phyloP scores from a whole-genome alignment of 2,888 invertebrate species.

The Drosophila dives region DNA sequence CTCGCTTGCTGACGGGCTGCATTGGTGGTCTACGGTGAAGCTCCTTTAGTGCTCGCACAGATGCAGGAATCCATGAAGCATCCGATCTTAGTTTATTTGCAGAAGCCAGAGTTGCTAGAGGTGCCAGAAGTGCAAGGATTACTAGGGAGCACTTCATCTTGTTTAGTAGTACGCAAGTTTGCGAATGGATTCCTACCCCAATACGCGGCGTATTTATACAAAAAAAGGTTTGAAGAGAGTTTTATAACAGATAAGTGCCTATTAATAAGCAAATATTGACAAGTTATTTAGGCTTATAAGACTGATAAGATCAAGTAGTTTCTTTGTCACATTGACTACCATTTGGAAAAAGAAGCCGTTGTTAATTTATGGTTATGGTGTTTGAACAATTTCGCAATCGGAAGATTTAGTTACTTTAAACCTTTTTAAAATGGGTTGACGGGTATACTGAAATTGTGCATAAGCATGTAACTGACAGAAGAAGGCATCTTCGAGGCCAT shows the following conservation, averaged over 20 bases:
- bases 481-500: background rate
- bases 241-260: constrained; percentile 25
- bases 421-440: background rate
- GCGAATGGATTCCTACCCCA: constrained; percentile 53
- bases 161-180: constrained; percentile 33
- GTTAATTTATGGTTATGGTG: constrained; percentile 6
- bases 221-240: constrained; percentile 17
- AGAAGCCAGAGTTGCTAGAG: constrained; percentile 17
- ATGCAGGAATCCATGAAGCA: constrained; percentile 36
- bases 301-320: constrained; percentile 35
- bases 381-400: background rate
- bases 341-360: background rate
- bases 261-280: constrained; percentile 38
- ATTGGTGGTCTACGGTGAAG: constrained; percentile 52
- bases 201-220: constrained; percentile 56
- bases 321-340: constrained; percentile 12
- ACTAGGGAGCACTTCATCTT: constrained; percentile 52
- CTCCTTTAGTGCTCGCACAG: constrained; percentile 34
- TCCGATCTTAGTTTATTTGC: constrained; percentile 28
- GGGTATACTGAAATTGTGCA: background rate
- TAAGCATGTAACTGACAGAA: background rate
- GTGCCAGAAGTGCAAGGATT: constrained; percentile 30
- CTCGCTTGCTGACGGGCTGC: constrained; percentile 7
- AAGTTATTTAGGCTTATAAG: constrained; percentile 25
- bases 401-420: constrained; percentile 3